Percentiles rank a stretch among this genome's conserved stretches.
Evolutionary conservation across 2,797 vertebrate species (phyloP).

Genomic region (Agapornis canus): DNA sequence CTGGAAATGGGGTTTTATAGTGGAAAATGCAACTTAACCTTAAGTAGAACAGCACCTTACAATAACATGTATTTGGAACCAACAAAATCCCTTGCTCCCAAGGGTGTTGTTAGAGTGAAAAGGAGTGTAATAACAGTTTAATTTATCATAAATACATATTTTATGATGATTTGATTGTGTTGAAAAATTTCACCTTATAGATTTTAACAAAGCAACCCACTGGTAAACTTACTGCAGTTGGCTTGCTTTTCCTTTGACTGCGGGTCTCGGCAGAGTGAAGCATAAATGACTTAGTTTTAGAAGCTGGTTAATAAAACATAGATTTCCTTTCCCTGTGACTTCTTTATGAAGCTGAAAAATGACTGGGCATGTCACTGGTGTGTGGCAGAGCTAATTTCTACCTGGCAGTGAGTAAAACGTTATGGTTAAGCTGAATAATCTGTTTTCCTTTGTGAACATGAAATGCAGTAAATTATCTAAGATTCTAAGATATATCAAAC

Average conservation of each 20-base stretch:
- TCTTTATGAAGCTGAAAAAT: constrained; percentile 75
- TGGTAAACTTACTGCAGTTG: constrained; percentile 67
- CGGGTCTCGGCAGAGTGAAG: constrained; percentile 49
- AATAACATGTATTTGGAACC: constrained; percentile 58
- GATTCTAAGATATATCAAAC: not conserved
- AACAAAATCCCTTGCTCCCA: constrained; percentile 67
- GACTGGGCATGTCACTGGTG: constrained; percentile 44
- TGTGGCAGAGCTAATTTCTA: constrained; percentile 71
- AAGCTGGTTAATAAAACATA: constrained; percentile 77
- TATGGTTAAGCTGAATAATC: constrained; percentile 13
- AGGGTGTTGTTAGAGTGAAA: constrained; percentile 58
- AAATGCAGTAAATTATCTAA: not conserved
- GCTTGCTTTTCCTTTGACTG: constrained; percentile 58
- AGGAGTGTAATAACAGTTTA: constrained; percentile 69
- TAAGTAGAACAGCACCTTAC: constrained; percentile 62
- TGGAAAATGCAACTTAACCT: constrained; percentile 76
- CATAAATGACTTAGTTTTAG: constrained; percentile 69
- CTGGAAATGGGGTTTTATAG: constrained; percentile 71
- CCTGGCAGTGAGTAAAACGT: constrained; percentile 43
- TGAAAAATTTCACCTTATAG: constrained; percentile 71
- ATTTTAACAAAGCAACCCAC: constrained; percentile 75
- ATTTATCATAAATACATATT: constrained; percentile 78
- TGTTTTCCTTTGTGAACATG: constrained; percentile 2
- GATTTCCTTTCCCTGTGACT: constrained; percentile 74
- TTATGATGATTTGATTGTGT: constrained; percentile 74